Evolutionary conservation across 37 sponge, comb jelly and placozoan species (phyloP).

Genomic region (Spongilla lacustris): DNA sequence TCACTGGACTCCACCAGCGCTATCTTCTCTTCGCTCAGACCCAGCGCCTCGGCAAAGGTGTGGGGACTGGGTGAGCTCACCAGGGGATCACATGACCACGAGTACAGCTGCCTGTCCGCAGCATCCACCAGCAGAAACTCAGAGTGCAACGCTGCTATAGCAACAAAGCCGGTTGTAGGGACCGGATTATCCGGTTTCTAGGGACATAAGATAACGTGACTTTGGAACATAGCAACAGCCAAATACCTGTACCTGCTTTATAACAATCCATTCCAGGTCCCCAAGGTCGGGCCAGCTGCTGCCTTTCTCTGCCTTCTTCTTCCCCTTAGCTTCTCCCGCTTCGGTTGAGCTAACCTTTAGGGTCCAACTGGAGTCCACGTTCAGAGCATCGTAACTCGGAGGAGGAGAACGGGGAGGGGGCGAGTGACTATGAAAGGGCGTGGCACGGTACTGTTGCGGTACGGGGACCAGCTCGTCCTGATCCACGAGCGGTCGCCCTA

Average conservation of each 20-base stretch:
- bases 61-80: slow-evolving; percentile 31
- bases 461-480: too few relatives aligned
- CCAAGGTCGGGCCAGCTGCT: slow-evolving; percentile 60
- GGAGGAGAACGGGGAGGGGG: not conserved
- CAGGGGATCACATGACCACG: slow-evolving; percentile 60
- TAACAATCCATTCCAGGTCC: slow-evolving; percentile 36
- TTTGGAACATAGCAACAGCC: too few relatives aligned
- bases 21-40: slow-evolving; percentile 52
- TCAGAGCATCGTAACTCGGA: not conserved
- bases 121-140: slow-evolving; percentile 74
- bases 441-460: too few relatives aligned
- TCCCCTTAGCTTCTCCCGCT: not conserved
- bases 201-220: too few relatives aligned
- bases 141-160: slow-evolving; percentile 72
- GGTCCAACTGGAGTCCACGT: not conserved
- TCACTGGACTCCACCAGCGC: slow-evolving; percentile 52
- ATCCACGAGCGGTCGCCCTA: too few relatives aligned
- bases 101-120: slow-evolving; percentile 45
- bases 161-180: slow-evolving; percentile 32
- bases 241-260: slow-evolving; percentile 34
- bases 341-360: not conserved
- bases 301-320: slow-evolving; percentile 7
- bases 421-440: not conserved
- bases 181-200: slow-evolving; percentile 40
- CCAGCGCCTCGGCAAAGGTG: slow-evolving; percentile 58